Percentiles rank a stretch among this genome's conserved stretches.
Conservation (phyloP, 2,888 invertebrate genomes). For the Teinopalpus imperialis region DNA sequence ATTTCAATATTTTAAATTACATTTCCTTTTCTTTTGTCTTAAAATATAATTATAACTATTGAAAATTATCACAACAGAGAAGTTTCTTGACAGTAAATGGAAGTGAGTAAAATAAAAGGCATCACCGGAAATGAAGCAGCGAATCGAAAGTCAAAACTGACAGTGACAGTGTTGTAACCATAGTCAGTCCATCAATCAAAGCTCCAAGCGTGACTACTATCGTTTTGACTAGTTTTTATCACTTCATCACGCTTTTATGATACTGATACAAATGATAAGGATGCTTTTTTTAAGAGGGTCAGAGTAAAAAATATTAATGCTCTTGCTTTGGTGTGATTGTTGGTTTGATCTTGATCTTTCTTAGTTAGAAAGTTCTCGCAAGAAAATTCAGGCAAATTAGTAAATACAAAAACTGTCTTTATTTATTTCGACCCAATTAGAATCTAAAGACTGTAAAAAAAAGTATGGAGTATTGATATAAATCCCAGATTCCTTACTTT, state of each 20-base stretch:
- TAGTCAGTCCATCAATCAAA: conserved; percentile 2
- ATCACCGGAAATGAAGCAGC: neutral
- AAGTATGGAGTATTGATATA: no score
- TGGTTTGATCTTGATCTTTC: neutral
- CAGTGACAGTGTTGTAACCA: no score
- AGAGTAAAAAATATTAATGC: neutral
- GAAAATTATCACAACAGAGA: no score
- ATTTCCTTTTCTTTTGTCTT: no score
- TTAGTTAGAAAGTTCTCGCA: neutral
- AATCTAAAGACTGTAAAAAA: no score
- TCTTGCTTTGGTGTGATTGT: neutral
- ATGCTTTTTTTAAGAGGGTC: neutral
- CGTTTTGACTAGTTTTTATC: neutral
- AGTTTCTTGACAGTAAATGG: neutral
- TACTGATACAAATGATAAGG: neutral
- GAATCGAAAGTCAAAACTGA: neutral
- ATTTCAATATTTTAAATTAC: no score
- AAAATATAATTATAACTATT: no score
- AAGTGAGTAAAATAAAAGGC: neutral
- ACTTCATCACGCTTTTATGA: neutral
- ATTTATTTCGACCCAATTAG: no score
- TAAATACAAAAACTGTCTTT: no score
- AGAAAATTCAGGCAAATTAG: no score
- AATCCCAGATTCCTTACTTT: no score
- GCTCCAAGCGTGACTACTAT: neutral